Conservation (phyloP, 2,888 invertebrate genomes). For the Agrotis clavis region DNA sequence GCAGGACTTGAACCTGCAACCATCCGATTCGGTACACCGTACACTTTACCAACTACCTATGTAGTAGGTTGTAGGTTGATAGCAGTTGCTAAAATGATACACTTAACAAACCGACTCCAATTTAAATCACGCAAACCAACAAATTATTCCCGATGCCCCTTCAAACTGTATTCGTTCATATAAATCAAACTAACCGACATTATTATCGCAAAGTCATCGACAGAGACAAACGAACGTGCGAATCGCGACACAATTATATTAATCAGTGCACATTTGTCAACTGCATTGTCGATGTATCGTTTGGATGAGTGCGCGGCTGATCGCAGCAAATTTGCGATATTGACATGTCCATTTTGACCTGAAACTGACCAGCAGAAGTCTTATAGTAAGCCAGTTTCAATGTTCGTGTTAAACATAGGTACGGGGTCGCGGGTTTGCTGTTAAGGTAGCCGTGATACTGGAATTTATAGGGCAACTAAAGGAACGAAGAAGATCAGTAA, state of each 20-base stretch:
- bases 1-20: no score
- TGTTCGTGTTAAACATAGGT: no score
- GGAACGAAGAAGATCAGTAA: no score
- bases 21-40: no score
- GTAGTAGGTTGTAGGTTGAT: background rate
- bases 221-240: slow-evolving; percentile 63
- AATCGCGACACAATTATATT: slow-evolving; percentile 72
- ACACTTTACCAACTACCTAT: no score
- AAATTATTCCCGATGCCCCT: slow-evolving; percentile 20
- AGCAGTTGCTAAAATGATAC: background rate
- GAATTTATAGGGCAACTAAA: no score
- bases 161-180: slow-evolving; percentile 25
- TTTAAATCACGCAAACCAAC: slow-evolving; percentile 15
- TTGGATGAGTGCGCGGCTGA: slow-evolving; percentile 40
- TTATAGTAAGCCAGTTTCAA: no score
- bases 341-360: no score
- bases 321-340: slow-evolving; percentile 22
- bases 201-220: slow-evolving; percentile 56
- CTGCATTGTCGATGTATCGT: slow-evolving; percentile 44
- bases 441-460: no score
- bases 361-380: no score
- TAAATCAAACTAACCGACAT: slow-evolving; percentile 56
- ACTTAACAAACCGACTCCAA: background rate
- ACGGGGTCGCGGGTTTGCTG: no score
- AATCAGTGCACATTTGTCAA: slow-evolving; percentile 71